Evolutionary conservation across 2,113 vertebrate genomes (phyloP).

Genomic region (Hyperopisus bebe): DNA sequence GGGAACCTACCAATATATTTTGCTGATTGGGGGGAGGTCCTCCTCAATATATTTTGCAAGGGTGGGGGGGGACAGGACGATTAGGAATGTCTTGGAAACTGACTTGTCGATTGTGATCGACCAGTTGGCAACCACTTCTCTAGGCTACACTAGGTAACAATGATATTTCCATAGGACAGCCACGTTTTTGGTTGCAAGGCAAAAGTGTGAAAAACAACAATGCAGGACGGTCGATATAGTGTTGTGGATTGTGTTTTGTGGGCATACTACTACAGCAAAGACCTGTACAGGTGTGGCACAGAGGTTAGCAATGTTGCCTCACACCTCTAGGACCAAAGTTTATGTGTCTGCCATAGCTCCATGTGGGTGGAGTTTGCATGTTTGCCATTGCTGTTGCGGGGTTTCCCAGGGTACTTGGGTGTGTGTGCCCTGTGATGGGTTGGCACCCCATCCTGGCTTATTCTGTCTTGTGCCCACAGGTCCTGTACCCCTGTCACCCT

Average conservation of each 20-base stretch:
- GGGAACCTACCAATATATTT: neutral
- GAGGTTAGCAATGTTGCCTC: neutral
- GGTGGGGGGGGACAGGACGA: neutral
- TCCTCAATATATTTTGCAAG: neutral
- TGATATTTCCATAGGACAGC: neutral
- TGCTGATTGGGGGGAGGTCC: neutral
- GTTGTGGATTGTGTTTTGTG: neutral
- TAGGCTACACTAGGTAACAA: neutral
- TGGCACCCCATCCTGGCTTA: neutral
- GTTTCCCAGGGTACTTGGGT: neutral
- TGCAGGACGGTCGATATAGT: neutral
- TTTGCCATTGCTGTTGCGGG: neutral
- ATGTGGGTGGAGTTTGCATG: neutral
- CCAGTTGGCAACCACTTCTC: neutral
- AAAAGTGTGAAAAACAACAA: neutral
- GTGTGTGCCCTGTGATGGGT: neutral
- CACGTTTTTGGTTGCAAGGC: neutral
- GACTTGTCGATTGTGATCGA: neutral
- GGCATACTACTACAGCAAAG: neutral
- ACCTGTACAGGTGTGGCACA: neutral
- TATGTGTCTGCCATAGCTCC: neutral
- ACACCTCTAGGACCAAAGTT: neutral
- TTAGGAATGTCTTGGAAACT: neutral
- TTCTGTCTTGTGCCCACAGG: neutral
- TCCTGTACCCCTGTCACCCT: neutral